These are phyloP conservation scores for Epizoanthus stellaris DNA, from an alignment of 92 coral and sea anemone genomes.

Conservation along the genomic window DNA sequence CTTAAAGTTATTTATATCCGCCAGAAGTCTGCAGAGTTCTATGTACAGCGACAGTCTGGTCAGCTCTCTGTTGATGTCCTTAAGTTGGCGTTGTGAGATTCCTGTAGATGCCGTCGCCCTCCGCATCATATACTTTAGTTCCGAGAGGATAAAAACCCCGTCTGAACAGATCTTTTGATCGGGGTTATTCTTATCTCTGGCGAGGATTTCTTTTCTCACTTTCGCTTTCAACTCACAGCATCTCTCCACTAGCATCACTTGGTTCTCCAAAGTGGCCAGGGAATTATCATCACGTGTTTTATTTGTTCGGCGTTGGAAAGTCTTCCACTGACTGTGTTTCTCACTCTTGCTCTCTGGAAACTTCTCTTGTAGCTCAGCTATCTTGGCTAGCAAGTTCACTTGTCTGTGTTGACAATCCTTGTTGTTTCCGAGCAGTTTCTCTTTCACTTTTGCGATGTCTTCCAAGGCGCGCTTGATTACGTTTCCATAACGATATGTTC, in stretches of 20 bases:
- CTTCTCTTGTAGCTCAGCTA: neutral
- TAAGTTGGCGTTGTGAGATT: constrained; percentile 54
- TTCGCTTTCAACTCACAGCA: constrained; percentile 4
- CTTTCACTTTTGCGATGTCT: constrained; percentile 10
- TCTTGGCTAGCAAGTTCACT: neutral
- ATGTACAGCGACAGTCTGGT: constrained; percentile 71
- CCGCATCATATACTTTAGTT: constrained; percentile 43
- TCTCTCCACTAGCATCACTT: constrained; percentile 45
- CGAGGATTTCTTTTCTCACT: constrained; percentile 9
- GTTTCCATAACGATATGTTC: constrained; percentile 78
- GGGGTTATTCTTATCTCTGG: neutral
- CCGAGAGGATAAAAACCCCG: constrained; percentile 33
- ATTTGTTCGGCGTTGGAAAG: neutral
- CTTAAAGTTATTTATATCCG: constrained; percentile 40
- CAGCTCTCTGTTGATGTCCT: constrained; percentile 73
- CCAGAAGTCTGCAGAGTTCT: constrained; percentile 59
- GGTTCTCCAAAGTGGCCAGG: constrained; percentile 48
- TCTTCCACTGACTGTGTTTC: neutral
- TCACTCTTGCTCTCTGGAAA: neutral
- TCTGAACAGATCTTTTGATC: constrained; percentile 17
- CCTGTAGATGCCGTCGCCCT: constrained; percentile 28
- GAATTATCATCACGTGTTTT: neutral
- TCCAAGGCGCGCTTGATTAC: constrained; percentile 61
- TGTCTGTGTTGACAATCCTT: constrained; percentile 31
- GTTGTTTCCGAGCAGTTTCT: constrained; percentile 41